These are phyloP conservation scores for Galeruca laticollis DNA, from an alignment of 2,888 invertebrate species.

Conservation along the genomic window DNA sequence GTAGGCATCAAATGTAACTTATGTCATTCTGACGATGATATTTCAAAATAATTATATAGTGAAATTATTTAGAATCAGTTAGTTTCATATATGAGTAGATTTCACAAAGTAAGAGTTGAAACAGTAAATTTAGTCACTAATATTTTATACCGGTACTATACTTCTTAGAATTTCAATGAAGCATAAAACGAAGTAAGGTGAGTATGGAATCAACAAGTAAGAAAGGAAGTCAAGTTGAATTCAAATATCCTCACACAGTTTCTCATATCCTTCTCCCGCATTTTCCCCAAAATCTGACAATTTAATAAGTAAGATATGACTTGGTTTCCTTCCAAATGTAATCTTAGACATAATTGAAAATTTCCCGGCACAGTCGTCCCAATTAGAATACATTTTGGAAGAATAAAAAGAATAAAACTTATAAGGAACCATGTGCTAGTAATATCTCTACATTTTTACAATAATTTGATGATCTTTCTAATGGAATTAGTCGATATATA, in stretches of 20 bases:
- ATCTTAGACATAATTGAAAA: slow-evolving; percentile 7
- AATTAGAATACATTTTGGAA: neutral
- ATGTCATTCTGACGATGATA: no score
- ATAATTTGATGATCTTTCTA: no score
- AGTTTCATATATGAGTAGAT: no score
- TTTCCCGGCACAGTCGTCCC: slow-evolving; percentile 7
- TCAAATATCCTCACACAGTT: neutral
- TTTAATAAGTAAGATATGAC: slow-evolving; percentile 10
- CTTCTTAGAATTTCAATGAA: neutral
- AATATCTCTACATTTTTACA: no score
- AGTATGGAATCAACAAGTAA: neutral
- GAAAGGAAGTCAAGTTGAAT: neutral
- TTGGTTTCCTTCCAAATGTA: slow-evolving; percentile 13
- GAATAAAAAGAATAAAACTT: neutral
- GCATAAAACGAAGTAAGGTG: neutral
- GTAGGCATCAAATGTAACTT: no score
- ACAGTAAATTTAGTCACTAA: no score
- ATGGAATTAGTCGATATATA: no score
- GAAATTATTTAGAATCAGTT: no score
- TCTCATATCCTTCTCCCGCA: slow-evolving; percentile 8
- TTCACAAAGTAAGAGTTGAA: no score
- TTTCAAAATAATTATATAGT: no score
- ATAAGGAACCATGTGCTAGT: no score
- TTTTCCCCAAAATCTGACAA: slow-evolving; percentile 3
- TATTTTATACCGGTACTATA: neutral